Evolutionary conservation across 1,140 invertebrate genomes (phyloP).

Genomic region (Caerostris darwini): DNA sequence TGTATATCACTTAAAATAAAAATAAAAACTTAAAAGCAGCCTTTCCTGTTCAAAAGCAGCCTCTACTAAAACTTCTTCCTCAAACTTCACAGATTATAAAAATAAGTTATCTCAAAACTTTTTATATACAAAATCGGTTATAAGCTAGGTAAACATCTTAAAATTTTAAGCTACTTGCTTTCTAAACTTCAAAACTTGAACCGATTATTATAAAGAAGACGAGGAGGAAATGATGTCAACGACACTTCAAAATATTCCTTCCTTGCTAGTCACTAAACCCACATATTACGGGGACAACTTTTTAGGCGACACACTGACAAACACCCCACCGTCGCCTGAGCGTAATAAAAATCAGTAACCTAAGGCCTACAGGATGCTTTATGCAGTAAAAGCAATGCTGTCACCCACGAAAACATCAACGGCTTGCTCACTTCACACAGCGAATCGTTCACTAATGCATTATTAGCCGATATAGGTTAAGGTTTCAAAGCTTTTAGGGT

Average conservation of each 20-base stretch:
- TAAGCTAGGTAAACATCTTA: not conserved
- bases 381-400: not conserved
- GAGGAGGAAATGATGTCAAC: not conserved
- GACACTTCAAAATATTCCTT: not conserved
- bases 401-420: not conserved
- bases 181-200: not conserved
- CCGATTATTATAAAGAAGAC: slow-evolving; percentile 1
- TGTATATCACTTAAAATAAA: no score
- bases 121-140: not conserved
- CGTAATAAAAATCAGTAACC: slow-evolving; percentile 24
- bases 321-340: not conserved
- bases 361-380: not conserved
- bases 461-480: not conserved
- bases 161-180: not conserved
- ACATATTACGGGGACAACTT: slow-evolving; percentile 14
- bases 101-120: not conserved
- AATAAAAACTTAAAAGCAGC: no score
- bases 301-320: slow-evolving; percentile 1
- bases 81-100: not conserved
- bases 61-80: not conserved
- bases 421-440: not conserved
- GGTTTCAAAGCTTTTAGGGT: slow-evolving; percentile 39
- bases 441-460: slow-evolving; percentile 3
- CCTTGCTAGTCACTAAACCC: not conserved
- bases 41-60: no score